Evolutionary conservation across 2,888 invertebrate species (phyloP), one percentile per base, ranked within the genome.

Genomic region (Melinaea menophilus): DNA sequence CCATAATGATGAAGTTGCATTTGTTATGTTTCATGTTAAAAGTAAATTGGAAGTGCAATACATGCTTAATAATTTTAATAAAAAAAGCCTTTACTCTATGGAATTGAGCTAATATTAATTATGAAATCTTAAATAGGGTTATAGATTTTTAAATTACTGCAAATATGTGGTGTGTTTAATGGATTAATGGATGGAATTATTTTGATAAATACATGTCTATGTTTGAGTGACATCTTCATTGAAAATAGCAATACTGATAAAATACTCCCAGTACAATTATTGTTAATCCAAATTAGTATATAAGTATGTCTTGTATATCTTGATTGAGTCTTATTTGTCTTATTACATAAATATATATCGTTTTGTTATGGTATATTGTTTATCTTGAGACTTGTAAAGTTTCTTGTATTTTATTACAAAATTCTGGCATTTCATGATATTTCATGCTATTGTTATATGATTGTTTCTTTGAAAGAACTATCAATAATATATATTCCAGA

Each of bases 261-360:
- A 80, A 80, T 82, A 82, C 82, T 82, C 80, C 79, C 78, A 78
- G 77, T 82, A 81, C 81, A 81, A 80, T 71, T 71, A 78, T 76
- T 76, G 71, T 56, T n/a, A 37, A 41, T 48, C n/a, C 13, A 13
- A 13, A 48, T 48, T 48, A n/a, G 7, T 5, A 48, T n/a, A 48
- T 4, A n/a, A 22, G 48, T n/a, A 48, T n/a, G n/a, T n/a, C 48
- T 13, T 3, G 3, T n/a, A 22, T 13, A 22, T 48, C 2, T 22
- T 7, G 2, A 48, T n/a, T 22, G 5, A 4, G 47, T 48, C 5
- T 48, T 48, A 13, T 22, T 7, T 5, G 2, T 12, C 13, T 48
- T 13, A 5, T 12, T 48, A 13, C 22, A 48, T 48, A 22, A 22
- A 48, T n/a, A n/a, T 48, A 13, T 48, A 5, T 1, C 5, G 7